Base-by-base conservation (phyloP, 2,888 invertebrate genomes). In the Drosophila quinaria region DNA sequence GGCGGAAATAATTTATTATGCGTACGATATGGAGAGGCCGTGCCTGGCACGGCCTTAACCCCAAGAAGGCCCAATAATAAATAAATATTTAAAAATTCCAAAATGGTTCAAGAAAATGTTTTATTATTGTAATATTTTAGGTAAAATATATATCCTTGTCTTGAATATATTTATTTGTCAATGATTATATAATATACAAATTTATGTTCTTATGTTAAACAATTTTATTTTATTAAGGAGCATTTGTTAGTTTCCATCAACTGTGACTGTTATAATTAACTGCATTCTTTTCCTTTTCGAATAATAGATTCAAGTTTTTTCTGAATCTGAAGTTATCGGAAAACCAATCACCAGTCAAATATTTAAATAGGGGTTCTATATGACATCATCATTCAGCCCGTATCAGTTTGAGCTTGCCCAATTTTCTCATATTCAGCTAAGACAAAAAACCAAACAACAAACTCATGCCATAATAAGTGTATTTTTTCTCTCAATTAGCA, bases 1-100 rank as follows among this genome's bases (percentile, higher is more conserved):
- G 68, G 66, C 84, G 84, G 84, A 84, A 78, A 75, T 81, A 56
- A 71, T 55, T 72, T 70, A 89, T 89, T 84, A 55, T 59, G 63
- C 63, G 70, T 78, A 50, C 44, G 29, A 56, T 15, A 9, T 35
- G n/a, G 0, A 17, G 4, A 52, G 60, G 39, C 52, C 61, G 87
- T 89, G 81, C 87, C 85, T 64, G 84, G 89, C 52, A 87, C 84
- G 42, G 4, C 19, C 39, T 87, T 78, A 84, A 87, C 78, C 73
- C 78, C 35, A 49, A 9, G 54, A 31, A 31, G n/a, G 19, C 59
- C 64, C 31, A 19, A 4, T 8, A 9, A 3, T 10, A 11, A 31
- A 33, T 22, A n/a, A 13, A 33, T 17, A 35, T 13, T 11, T 25
- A 25, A 47, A 13, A 29, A 11, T 17, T 41, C 13, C 4, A 41